Evolutionary conservation across 2,888 invertebrate genomes (phyloP).

Genomic region (Zaprionus lineosus): DNA sequence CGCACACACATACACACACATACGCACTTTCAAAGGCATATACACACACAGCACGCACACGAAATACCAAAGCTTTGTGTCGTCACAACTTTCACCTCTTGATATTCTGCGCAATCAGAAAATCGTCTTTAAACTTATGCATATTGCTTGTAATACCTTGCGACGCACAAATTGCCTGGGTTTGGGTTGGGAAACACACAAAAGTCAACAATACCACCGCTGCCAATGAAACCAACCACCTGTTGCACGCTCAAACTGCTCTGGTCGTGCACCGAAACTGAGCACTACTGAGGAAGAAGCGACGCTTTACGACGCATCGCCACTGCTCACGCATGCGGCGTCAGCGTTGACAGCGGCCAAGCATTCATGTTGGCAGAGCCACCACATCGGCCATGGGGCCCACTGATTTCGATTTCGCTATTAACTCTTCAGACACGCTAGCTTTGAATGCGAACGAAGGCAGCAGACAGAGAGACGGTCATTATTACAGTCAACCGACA

Average conservation of each 20-base stretch:
- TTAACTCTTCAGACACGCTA: constrained; percentile 48
- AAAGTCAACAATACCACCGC: constrained; percentile 44
- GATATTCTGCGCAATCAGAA: constrained; percentile 64
- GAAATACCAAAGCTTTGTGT: constrained; percentile 18
- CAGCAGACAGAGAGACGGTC: constrained; percentile 13
- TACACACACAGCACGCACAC: too few species aligned
- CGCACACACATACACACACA: background rate
- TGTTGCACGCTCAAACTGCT: constrained; percentile 74
- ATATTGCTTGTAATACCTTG: constrained; percentile 31
- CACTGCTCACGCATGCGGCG: background rate
- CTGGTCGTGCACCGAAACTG: constrained; percentile 54
- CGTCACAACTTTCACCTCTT: constrained; percentile 70
- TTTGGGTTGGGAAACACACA: constrained; percentile 28
- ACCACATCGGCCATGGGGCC: constrained; percentile 28
- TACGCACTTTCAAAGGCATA: too few species aligned
- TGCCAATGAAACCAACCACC: constrained; percentile 34
- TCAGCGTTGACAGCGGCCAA: constrained; percentile 5
- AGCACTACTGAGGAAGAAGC: constrained; percentile 15
- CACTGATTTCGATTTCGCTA: constrained; percentile 56
- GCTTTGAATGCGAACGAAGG: constrained; percentile 34
- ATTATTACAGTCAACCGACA: constrained; percentile 1
- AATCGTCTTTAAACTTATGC: constrained; percentile 46
- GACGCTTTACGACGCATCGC: too few species aligned
- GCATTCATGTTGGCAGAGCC: constrained; percentile 18
- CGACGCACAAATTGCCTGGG: constrained; percentile 49